Evolutionary conservation across 2,888 invertebrate species (phyloP).

Genomic region (Lycophotia porphyrea): DNA sequence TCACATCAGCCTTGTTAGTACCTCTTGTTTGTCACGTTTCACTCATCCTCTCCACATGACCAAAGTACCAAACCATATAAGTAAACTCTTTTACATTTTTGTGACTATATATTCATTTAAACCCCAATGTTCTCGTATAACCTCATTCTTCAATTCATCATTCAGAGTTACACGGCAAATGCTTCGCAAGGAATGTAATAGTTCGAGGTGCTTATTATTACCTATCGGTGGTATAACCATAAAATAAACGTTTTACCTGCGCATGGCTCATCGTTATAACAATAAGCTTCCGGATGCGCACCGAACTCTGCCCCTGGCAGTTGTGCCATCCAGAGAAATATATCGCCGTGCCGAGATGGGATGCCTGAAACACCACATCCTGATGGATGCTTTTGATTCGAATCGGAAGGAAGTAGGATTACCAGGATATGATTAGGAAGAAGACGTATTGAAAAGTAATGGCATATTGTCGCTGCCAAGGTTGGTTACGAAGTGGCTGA

Average conservation of each 20-base stretch:
- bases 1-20: too few species aligned
- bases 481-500: neutral
- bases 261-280: slow-evolving; percentile 68
- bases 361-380: slow-evolving; percentile 57
- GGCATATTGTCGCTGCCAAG: neutral
- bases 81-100: neutral
- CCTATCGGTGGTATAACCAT: neutral
- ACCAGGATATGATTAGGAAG: neutral
- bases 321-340: slow-evolving; percentile 74
- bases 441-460: neutral
- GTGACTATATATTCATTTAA: too few species aligned
- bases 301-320: slow-evolving; percentile 61
- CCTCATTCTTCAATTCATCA: neutral
- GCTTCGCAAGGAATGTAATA: neutral
- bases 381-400: too few species aligned
- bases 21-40: neutral
- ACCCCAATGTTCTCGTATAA: too few species aligned
- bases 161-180: neutral
- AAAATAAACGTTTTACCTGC: slow-evolving; percentile 67
- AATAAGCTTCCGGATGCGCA: slow-evolving; percentile 65
- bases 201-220: neutral
- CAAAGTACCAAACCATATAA: neutral
- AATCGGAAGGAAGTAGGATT: neutral
- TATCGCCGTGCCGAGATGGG: slow-evolving; percentile 73
- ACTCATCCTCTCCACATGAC: neutral